These are phyloP conservation scores for Trichonephila clavata DNA, from an alignment of 1,140 invertebrate genomes.

Conservation along the genomic window DNA sequence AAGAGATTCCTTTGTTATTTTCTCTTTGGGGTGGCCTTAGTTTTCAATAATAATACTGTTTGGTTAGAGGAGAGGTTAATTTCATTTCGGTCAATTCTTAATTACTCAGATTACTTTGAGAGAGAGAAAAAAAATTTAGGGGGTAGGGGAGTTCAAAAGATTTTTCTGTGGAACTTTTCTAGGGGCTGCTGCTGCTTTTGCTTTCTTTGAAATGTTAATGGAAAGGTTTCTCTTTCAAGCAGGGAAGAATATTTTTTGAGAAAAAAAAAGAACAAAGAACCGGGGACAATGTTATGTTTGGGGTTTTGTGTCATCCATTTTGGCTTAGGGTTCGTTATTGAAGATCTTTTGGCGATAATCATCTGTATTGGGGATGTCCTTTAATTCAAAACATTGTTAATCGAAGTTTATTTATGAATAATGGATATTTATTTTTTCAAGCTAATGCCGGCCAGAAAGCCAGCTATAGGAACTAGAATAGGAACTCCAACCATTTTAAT, in stretches of 20 bases:
- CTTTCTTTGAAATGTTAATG: slow-evolving; percentile 74
- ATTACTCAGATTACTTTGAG: slow-evolving; percentile 73
- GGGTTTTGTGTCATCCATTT: background rate
- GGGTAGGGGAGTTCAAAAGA: slow-evolving; percentile 60
- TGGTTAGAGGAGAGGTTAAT: slow-evolving; percentile 74
- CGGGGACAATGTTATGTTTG: background rate
- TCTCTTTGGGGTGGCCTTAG: background rate
- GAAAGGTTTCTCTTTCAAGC: background rate
- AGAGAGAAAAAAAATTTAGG: background rate
- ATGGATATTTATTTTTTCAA: slow-evolving; percentile 13
- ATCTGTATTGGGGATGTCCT: background rate
- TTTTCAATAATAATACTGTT: slow-evolving; percentile 75
- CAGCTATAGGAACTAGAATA: background rate
- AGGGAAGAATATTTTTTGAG: background rate
- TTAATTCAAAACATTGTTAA: slow-evolving; percentile 37
- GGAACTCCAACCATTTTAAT: background rate
- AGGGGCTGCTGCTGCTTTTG: too few species aligned
- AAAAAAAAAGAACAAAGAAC: slow-evolving; percentile 30
- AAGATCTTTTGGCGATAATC: background rate
- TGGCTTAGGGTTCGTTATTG: background rate
- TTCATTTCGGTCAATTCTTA: slow-evolving; percentile 72
- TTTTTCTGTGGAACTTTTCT: background rate
- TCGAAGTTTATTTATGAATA: slow-evolving; percentile 6
- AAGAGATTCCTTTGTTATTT: slow-evolving; percentile 62
- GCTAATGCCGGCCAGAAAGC: background rate